Evolutionary conservation across 2,113 vertebrate species (phyloP), one percentile per base, ranked within the genome.

Genomic region (Leucosticte australis): DNA sequence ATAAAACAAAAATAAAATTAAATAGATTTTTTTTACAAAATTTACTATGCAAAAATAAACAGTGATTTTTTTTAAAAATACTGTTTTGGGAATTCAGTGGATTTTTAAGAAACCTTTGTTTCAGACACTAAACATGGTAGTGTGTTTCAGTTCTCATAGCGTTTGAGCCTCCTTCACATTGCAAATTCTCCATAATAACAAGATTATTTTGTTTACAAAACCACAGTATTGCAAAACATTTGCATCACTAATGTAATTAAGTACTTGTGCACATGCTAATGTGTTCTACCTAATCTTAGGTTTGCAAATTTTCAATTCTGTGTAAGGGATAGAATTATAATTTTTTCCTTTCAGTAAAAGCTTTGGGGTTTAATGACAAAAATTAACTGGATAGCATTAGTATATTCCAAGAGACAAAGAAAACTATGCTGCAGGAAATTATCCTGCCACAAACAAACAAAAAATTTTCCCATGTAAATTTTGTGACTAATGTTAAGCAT

Each of bases 231-330:
- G 95, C 96, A 96, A 97, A 97, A 96, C 47, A 95, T 97, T 98
- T 97, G 96, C 97, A 98, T 97, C 92, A 82, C 94, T 97, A 98
- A 97, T 97, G 95, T 97, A 97, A 98, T 97, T 97, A 98, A 97
- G 83, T 89, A 87, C 92, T 97, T 97, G 83, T 96, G 96, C 88
- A 89, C 69, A 96, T 78, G 87, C 80, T 96, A 97, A 97, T 96
- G 30, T 80, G 46, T 39, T 89, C 78, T 90, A 95, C 94, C 92
- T 97, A 97, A 98, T 97, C 95, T 95, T 95, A 95, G 73, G 71
- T 96, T 96, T 90, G 71, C 53, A 96, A 96, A 97, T 97, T 93
- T 96, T 82, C 76, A 93, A 26, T 95, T 95, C 76, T 76, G 39
- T 86, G 68, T 69, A 95, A 96, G 57, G 73, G 65, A 82, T 83